Conservation (phyloP, 2,113 vertebrate species). For the Cyprinodon tularosa region DNA sequence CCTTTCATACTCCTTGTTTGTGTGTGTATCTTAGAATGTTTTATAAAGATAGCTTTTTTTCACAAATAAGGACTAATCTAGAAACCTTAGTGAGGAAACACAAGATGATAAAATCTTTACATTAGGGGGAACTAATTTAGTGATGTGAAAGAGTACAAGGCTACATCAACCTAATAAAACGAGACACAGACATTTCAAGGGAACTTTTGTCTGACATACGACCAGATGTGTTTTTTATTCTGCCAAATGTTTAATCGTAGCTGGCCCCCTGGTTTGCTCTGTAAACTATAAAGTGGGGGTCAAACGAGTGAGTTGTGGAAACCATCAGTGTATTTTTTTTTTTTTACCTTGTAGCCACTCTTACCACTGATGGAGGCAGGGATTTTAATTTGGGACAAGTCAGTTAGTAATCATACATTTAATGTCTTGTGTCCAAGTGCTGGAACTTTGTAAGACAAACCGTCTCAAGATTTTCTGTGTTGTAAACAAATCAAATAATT, state of each 20-base stretch:
- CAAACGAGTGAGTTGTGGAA: neutral
- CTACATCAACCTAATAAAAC: slow-evolving; percentile 9
- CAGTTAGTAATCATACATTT: neutral
- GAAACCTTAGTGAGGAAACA: slow-evolving; percentile 5
- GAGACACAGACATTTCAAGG: slow-evolving; percentile 35
- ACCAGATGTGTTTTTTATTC: slow-evolving; percentile 26
- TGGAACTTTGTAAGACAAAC: neutral
- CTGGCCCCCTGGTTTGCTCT: neutral
- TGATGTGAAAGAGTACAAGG: slow-evolving; percentile 20
- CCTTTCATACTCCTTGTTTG: no score
- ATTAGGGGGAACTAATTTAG: neutral
- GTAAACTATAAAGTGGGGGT: neutral
- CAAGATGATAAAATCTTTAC: slow-evolving; percentile 1
- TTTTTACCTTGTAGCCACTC: neutral
- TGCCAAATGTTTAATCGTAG: neutral
- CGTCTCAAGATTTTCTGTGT: neutral
- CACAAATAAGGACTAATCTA: neutral
- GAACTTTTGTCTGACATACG: slow-evolving; percentile 6
- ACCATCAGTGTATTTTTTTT: neutral
- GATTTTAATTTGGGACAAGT: neutral
- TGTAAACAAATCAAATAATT: neutral
- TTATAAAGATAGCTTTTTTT: neutral
- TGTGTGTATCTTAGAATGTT: no score
- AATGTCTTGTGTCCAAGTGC: neutral
- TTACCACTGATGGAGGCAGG: neutral